Evolutionary conservation across 1,140 invertebrate genomes (phyloP), one percentile per base, ranked within the genome.

Genomic region (Lysiphlebus fabarum): DNA sequence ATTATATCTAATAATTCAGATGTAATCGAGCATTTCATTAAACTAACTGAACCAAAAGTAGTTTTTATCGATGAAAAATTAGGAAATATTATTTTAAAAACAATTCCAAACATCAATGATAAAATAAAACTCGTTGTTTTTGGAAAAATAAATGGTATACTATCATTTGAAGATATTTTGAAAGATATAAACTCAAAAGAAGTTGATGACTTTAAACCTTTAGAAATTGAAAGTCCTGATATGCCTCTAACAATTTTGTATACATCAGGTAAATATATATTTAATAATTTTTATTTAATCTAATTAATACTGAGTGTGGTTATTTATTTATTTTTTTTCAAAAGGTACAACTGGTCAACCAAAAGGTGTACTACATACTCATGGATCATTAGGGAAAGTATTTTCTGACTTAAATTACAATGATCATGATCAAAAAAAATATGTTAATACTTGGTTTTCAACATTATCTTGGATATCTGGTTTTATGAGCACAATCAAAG

Each of bases 31-130:
- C 58, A 73, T 53, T 57, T 73, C 10, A 44, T 77, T 26, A 65
- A 67, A 5, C 53, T 69, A 11, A 65, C 65, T 0, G 50, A 61
- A 12, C 73, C 75, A 6, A 74, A 75, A 58, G 44, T 77, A 7
- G 58, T 75, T 4, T 78, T 78, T 44, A 59, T 64, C 7, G 63
- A 68, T 12, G 50, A 64, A 45, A 42, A 51, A 2, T 60, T 48
- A 6, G 60, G 65, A 0, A 8, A 57, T 7, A 47, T 69, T 7
- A 58, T 74, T 7, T 49, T 55, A 7, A 59, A 67, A 14, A 63
- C 67, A 11, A 33, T 58, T 1, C 41, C 61, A 36, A 51, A 66
- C 41, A 53, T 65, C n/a, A 41, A 53, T 36, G 12, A 63, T 10
- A 17, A 67, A 7, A 14, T 58, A 0, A 62, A 56, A 42, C 64